Conservation (phyloP, 1,140 invertebrate genomes). For the Drosophila willistoni region DNA sequence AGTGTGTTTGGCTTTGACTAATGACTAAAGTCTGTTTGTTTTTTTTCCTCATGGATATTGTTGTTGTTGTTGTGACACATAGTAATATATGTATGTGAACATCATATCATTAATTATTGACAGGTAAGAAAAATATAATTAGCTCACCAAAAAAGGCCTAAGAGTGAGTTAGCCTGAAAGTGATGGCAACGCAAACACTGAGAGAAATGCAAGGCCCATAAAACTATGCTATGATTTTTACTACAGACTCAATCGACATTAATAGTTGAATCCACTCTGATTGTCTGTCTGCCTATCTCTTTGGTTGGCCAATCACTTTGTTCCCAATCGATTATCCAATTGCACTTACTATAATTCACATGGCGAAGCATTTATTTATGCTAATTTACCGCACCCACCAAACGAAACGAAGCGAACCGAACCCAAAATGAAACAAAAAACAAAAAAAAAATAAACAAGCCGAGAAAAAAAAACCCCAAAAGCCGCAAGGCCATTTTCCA, state of each 20-base stretch:
- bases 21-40: constrained; percentile 48
- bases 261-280: no score
- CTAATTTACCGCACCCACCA: constrained; percentile 42
- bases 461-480: not conserved
- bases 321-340: constrained; percentile 49
- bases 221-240: not conserved
- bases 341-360: constrained; percentile 50
- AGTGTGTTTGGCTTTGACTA: constrained; percentile 54
- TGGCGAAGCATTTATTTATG: constrained; percentile 49
- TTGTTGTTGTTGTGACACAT: not conserved
- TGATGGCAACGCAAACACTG: not conserved
- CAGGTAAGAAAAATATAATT: constrained; percentile 62
- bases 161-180: constrained; percentile 26
- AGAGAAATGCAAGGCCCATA: not conserved
- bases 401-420: not conserved
- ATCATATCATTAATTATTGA: constrained; percentile 66
- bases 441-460: not conserved
- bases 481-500: constrained; percentile 7
- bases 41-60: not conserved
- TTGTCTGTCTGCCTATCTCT: not conserved
- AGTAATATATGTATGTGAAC: not conserved
- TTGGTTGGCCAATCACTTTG: constrained; percentile 6
- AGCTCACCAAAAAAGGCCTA: constrained; percentile 36
- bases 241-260: not conserved
- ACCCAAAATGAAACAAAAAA: not conserved